Conservation (phyloP, 2,113 vertebrate species). For the Monarcha castaneiventris region DNA sequence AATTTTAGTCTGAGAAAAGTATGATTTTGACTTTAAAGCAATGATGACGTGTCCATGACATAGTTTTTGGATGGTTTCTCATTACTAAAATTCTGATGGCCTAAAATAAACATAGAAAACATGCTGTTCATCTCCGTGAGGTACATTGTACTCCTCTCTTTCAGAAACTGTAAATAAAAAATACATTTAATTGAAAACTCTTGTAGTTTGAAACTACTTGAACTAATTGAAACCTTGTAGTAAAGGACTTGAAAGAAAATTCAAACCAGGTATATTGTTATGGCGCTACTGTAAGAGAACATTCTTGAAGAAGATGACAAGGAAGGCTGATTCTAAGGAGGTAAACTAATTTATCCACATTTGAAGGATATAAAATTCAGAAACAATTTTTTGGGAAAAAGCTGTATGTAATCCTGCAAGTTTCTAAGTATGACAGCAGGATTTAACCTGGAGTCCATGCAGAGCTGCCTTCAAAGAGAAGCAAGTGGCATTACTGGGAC, state of each 20-base stretch:
- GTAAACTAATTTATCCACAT: background rate
- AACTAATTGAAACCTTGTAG: no score
- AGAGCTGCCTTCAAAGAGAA: background rate
- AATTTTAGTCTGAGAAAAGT: background rate
- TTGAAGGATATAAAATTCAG: background rate
- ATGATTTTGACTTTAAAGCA: background rate
- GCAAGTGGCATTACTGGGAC: background rate
- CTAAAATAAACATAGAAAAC: background rate
- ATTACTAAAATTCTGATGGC: background rate
- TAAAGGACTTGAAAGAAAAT: background rate
- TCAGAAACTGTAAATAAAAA: background rate
- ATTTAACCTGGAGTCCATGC: background rate
- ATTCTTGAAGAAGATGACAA: background rate
- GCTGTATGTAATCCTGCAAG: background rate
- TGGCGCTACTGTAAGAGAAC: background rate
- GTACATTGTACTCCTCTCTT: background rate
- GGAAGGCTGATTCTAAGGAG: background rate
- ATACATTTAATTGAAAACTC: background rate
- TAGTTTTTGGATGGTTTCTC: background rate
- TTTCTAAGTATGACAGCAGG: background rate
- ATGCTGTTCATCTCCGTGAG: background rate
- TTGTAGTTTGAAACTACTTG: no score
- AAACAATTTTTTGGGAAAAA: background rate
- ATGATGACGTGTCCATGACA: background rate
- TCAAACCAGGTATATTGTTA: background rate